phyloP scores from a whole-genome alignment of 1,140 invertebrate genomes.

The Neodiprion virginianus region DNA sequence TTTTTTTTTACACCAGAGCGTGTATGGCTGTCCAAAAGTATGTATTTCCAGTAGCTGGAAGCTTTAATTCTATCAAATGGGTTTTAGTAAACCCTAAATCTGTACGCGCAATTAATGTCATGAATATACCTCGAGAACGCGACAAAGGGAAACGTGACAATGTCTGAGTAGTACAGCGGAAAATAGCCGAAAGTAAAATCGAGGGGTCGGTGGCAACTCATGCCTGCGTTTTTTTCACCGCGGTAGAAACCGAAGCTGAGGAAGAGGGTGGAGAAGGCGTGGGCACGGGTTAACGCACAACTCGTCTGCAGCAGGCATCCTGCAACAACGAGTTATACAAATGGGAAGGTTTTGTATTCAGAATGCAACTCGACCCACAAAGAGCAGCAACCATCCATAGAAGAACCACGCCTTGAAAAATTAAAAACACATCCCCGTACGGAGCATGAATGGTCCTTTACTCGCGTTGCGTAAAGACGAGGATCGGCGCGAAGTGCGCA shows the following conservation, averaged over 20 bases:
- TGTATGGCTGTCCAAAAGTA: too few species aligned
- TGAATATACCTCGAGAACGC: too few species aligned
- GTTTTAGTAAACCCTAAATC: too few species aligned
- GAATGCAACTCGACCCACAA: neutral
- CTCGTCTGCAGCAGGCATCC: neutral
- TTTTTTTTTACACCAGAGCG: too few species aligned
- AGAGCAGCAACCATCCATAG: neutral
- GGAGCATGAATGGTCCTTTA: neutral
- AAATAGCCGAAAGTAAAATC: neutral
- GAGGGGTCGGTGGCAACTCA: neutral
- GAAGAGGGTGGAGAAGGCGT: neutral
- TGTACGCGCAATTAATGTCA: too few species aligned
- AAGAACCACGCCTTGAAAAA: slow-evolving; percentile 3
- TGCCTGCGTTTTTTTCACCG: neutral
- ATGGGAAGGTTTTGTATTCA: neutral
- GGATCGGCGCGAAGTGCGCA: too few species aligned
- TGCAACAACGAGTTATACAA: slow-evolving; percentile 5
- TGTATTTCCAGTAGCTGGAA: too few species aligned
- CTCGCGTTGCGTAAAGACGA: neutral
- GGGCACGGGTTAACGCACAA: neutral
- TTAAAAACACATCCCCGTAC: neutral
- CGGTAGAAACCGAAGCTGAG: neutral
- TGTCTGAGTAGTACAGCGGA: neutral
- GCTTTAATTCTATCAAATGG: too few species aligned
- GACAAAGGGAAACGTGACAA: neutral